Conservation (phyloP, 2,113 vertebrate species). For the Cephalopterus ornatus region DNA sequence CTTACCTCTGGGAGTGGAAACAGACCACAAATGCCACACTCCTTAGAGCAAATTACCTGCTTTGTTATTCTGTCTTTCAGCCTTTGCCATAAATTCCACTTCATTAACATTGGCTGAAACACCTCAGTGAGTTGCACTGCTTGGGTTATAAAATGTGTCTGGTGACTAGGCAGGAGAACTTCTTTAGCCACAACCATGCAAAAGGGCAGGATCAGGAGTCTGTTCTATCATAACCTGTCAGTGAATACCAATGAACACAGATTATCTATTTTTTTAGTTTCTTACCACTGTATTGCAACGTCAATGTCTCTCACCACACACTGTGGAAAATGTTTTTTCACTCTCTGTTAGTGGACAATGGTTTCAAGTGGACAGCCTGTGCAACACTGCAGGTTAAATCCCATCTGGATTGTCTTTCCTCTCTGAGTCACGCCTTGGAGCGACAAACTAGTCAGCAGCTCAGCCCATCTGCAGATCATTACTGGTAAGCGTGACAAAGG, state of each 20-base stretch:
- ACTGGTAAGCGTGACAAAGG: slow-evolving; percentile 7
- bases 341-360: neutral
- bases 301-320: neutral
- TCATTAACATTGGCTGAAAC: slow-evolving; percentile 29
- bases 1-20: slow-evolving; percentile 6
- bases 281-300: neutral
- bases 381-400: neutral
- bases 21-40: neutral
- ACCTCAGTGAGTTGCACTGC: neutral
- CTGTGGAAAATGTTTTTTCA: neutral
- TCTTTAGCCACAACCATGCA: neutral
- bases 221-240: neutral
- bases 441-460: neutral
- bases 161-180: neutral
- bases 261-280: neutral
- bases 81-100: slow-evolving; percentile 48
- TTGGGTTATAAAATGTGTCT: slow-evolving; percentile 11
- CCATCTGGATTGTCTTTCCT: slow-evolving; percentile 38
- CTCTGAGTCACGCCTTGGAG: neutral
- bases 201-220: neutral
- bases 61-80: slow-evolving; percentile 39
- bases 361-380: neutral
- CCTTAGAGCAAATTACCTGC: slow-evolving; percentile 16
- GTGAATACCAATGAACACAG: neutral
- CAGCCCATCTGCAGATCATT: slow-evolving; percentile 58